Percentiles rank a stretch among this genome's conserved stretches.
Conservation (phyloP, 2,888 invertebrate genomes). For the Pecten maximus region DNA sequence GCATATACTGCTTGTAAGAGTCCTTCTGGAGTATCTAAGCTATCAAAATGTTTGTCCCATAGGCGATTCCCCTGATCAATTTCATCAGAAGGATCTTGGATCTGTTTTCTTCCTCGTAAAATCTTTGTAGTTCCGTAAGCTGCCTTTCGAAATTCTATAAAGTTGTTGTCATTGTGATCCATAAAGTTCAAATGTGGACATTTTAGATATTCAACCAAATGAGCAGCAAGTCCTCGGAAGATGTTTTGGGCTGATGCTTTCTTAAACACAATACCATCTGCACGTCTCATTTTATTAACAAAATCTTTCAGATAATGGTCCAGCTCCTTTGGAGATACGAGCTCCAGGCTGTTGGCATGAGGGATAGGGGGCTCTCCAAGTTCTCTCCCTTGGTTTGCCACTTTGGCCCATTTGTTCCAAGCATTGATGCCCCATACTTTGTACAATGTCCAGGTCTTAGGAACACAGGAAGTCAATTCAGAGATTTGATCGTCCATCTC, state of each 20-base stretch:
- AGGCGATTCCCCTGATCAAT: not conserved
- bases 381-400: constrained; percentile 43
- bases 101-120: not conserved
- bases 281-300: not conserved
- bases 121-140: not conserved
- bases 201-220: not conserved
- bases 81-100: not conserved
- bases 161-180: not conserved
- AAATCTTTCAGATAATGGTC: not conserved
- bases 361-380: constrained; percentile 47
- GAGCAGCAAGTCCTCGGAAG: not conserved
- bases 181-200: constrained; percentile 17
- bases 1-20: not conserved
- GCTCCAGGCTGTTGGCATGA: not conserved
- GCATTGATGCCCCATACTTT: not conserved
- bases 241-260: not conserved
- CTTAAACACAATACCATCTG: not conserved
- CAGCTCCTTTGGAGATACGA: not conserved
- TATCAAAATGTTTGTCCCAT: not conserved
- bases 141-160: not conserved
- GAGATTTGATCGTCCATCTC: not conserved
- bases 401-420: not conserved
- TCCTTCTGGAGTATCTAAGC: not conserved
- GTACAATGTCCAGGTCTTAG: not conserved
- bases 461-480: not conserved